Conservation (phyloP, 2,797 vertebrate genomes). For the Coreius guichenoti region DNA sequence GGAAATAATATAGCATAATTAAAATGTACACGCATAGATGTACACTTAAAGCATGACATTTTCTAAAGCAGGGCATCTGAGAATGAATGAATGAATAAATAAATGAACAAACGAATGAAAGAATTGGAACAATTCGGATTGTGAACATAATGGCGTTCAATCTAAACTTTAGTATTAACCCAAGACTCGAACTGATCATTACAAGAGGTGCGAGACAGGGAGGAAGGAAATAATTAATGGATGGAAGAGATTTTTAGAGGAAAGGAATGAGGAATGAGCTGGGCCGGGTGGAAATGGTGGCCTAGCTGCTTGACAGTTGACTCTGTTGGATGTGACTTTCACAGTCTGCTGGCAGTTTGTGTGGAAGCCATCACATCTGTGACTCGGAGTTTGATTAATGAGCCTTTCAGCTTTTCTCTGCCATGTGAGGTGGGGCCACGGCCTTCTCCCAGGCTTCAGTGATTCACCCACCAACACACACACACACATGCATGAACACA, state of each 20-base stretch:
- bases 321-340: constrained; percentile 96
- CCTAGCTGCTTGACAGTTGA: constrained; percentile 84
- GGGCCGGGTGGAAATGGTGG: constrained; percentile 59
- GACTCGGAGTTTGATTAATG: constrained; percentile 97
- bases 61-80: background rate
- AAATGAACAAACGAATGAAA: too few species aligned
- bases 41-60: background rate
- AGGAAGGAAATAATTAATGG: constrained; percentile 70
- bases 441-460: constrained; percentile 92
- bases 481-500: constrained; percentile 72
- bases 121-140: background rate
- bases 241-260: constrained; percentile 64
- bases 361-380: constrained; percentile 97
- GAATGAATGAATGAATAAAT: background rate
- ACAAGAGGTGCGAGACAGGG: constrained; percentile 19
- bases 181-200: constrained; percentile 33
- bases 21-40: background rate
- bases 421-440: constrained; percentile 89
- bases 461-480: constrained; percentile 86
- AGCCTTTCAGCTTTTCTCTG: constrained; percentile 92
- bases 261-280: constrained; percentile 43
- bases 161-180: background rate
- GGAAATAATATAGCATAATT: background rate
- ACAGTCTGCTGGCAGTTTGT: constrained; percentile 96
- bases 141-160: background rate